Evolutionary conservation across 37 sponge, comb jelly and placozoan genomes (phyloP).

Genomic region (Lycopodina hypogea): DNA sequence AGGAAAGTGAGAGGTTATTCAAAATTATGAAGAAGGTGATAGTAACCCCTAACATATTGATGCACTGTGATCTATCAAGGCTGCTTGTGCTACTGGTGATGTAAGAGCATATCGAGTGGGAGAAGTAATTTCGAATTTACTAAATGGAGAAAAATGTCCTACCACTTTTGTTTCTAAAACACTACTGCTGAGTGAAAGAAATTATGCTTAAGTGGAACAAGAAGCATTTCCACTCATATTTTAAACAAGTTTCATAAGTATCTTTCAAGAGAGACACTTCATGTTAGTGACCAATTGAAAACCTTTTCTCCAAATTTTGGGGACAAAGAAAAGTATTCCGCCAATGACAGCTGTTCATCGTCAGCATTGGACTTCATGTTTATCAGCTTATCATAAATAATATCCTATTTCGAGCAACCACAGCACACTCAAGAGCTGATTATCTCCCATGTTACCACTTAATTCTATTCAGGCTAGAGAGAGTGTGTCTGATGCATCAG

Average conservation of each 20-base stretch:
- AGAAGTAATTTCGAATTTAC: constrained; percentile 5
- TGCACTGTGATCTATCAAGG: constrained; percentile 16
- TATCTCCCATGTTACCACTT: constrained; percentile 51
- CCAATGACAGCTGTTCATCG: neutral
- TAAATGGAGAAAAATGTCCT: constrained; percentile 5
- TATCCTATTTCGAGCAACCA: constrained; percentile 37
- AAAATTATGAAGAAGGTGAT: neutral
- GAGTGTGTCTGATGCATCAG: neutral
- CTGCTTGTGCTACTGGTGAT: constrained; percentile 14
- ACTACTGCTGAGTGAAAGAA: too few species aligned
- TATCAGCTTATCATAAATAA: constrained; percentile 33
- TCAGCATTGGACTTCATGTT: constrained; percentile 12
- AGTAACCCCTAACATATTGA: neutral
- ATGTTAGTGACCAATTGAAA: constrained; percentile 16
- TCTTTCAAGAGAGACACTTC: constrained; percentile 2
- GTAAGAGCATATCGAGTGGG: constrained; percentile 12
- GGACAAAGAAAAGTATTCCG: constrained; percentile 2
- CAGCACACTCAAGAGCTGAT: constrained; percentile 55
- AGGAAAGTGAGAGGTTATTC: neutral
- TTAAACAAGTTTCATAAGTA: constrained; percentile 24
- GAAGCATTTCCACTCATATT: constrained; percentile 3
- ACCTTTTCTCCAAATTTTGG: constrained; percentile 10
- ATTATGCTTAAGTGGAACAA: too few species aligned
- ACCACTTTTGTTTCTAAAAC: constrained; percentile 11
- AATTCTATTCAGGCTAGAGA: constrained; percentile 1